A percentile compares a stretch with the other conserved stretches of the same genome.
These are phyloP conservation scores for Catostomus latipinnis DNA, from an alignment of 2,797 vertebrate genomes.

Conservation along the genomic window DNA sequence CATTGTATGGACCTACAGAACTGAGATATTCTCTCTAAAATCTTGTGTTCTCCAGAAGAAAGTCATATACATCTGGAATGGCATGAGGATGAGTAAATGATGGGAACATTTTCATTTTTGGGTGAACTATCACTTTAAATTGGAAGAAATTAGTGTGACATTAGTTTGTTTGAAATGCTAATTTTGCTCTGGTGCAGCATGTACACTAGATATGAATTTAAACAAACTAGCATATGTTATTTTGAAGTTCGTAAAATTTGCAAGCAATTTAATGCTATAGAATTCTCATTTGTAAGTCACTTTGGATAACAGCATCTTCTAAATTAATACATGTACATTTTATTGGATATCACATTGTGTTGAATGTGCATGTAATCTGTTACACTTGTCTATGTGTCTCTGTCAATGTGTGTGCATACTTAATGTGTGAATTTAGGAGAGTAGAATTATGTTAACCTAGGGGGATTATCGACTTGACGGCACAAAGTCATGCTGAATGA, in stretches of 20 bases:
- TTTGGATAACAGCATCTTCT: neutral
- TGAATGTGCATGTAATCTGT: neutral
- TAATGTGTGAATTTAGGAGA: neutral
- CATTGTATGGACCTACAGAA: no score
- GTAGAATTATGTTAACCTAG: neutral
- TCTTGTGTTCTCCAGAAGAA: no score
- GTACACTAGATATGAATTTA: neutral
- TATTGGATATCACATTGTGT: neutral
- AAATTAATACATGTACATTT: neutral
- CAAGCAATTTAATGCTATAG: conserved; percentile 23
- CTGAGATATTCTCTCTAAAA: no score
- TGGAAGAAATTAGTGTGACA: neutral
- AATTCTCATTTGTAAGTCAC: conserved; percentile 15
- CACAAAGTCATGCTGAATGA: neutral
- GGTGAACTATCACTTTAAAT: neutral
- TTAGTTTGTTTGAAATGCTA: conserved; percentile 30
- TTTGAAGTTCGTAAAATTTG: conserved; percentile 25
- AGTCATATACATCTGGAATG: no score
- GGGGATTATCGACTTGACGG: neutral
- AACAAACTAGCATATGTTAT: conserved; percentile 21
- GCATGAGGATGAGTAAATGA: no score
- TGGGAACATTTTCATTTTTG: no score
- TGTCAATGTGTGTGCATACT: neutral
- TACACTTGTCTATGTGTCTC: neutral
- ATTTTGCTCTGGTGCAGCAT: neutral